Evolutionary conservation across 2,113 vertebrate genomes (phyloP).

Genomic region (Hydrochoerus hydrochaeris): DNA sequence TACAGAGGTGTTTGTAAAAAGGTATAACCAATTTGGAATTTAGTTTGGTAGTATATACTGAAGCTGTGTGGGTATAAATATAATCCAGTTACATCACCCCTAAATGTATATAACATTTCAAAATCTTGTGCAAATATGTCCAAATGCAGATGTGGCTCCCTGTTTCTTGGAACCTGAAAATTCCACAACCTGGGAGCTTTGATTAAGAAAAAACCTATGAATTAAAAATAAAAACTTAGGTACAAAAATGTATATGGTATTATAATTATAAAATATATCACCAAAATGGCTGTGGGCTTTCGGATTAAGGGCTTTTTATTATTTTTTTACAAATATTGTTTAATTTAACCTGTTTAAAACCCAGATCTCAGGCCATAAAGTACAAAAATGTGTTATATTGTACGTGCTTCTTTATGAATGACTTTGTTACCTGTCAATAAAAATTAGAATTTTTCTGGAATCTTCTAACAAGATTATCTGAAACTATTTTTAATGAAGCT

Average conservation of each 20-base stretch:
- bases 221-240: background rate
- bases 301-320: background rate
- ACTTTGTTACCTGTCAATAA: background rate
- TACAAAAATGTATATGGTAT: background rate
- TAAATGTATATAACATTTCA: background rate
- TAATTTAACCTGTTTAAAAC: background rate
- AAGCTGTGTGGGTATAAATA: background rate
- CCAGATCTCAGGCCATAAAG: background rate
- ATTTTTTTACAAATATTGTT: background rate
- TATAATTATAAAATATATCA: conserved; percentile 25
- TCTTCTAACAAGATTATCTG: background rate
- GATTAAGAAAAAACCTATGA: background rate
- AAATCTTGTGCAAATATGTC: background rate
- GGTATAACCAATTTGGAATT: background rate
- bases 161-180: background rate
- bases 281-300: background rate
- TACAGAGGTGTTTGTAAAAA: background rate
- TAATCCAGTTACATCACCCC: background rate
- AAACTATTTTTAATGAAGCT: background rate
- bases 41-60: background rate
- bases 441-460: background rate
- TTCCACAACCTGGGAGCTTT: background rate
- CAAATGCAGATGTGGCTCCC: background rate
- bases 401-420: background rate
- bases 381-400: background rate